A percentile compares a stretch with the other conserved stretches of the same genome.
Conservation (phyloP, 2,113 vertebrate genomes). For the Tetrao urogallus region DNA sequence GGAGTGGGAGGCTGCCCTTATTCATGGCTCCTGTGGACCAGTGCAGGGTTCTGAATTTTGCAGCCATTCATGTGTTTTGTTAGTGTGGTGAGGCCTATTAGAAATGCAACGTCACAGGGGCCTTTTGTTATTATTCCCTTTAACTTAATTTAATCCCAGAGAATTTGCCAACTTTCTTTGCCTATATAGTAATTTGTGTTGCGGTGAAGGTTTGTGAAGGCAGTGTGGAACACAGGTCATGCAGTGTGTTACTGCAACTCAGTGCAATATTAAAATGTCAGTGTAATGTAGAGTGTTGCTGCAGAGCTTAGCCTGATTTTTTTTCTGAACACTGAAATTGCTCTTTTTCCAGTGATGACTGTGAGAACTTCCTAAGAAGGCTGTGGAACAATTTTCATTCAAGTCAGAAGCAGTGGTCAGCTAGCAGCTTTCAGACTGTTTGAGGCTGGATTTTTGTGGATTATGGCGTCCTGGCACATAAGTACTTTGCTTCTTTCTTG, state of each 20-base stretch:
- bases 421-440: neutral
- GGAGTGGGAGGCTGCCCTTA: slow-evolving; percentile 32
- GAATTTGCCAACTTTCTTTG: neutral
- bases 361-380: neutral
- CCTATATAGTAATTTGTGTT: slow-evolving; percentile 12
- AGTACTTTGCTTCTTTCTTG: neutral
- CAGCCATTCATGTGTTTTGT: neutral
- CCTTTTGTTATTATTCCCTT: neutral
- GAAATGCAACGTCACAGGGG: neutral
- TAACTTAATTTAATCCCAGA: neutral
- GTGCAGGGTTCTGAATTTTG: slow-evolving; percentile 16
- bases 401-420: neutral
- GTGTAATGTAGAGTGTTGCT: neutral
- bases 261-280: slow-evolving; percentile 26
- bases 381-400: slow-evolving; percentile 11
- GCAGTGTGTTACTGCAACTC: neutral
- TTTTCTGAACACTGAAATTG: neutral
- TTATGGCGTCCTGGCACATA: neutral
- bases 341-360: neutral
- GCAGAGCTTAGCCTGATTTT: neutral
- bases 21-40: neutral
- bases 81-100: neutral
- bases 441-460: neutral
- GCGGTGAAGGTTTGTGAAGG: neutral
- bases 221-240: neutral